Evolutionary conservation across 2,797 vertebrate genomes (phyloP).

Genomic region (Pseudomugil gertrudae): DNA sequence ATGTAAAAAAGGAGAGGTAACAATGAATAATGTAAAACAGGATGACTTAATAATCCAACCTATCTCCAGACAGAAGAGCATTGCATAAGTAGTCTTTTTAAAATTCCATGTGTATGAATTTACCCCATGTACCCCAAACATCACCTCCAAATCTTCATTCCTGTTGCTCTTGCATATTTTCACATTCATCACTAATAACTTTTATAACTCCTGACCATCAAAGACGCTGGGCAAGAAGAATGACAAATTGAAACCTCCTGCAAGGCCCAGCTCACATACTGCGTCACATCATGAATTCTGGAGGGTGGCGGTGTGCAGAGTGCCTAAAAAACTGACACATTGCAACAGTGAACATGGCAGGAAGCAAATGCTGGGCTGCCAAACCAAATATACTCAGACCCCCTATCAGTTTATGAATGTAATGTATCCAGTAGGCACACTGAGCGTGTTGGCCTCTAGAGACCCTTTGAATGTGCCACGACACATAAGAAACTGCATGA

Average conservation of each 20-base stretch:
- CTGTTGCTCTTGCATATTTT: constrained; percentile 15
- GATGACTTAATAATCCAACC: constrained; percentile 21
- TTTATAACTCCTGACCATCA: constrained; percentile 44
- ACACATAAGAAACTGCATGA: constrained; percentile 38
- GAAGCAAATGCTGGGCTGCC: constrained; percentile 57
- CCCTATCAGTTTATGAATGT: constrained; percentile 63
- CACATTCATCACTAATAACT: constrained; percentile 43
- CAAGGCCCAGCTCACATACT: constrained; percentile 34
- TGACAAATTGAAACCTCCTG: constrained; percentile 15
- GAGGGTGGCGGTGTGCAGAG: constrained; percentile 35
- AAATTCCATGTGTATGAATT: constrained; percentile 5
- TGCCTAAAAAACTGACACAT: constrained; percentile 60
- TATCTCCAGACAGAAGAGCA: constrained; percentile 37
- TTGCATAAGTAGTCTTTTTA: constrained; percentile 29
- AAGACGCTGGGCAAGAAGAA: constrained; percentile 50
- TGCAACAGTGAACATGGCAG: constrained; percentile 67
- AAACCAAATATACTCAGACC: constrained; percentile 61
- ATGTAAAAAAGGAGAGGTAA: constrained; percentile 21
- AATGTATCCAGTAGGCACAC: constrained; percentile 61
- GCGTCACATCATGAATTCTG: constrained; percentile 29
- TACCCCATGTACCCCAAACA: constrained; percentile 22
- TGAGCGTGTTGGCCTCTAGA: constrained; percentile 49
- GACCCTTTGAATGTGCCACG: constrained; percentile 40
- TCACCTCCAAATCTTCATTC: constrained; percentile 27
- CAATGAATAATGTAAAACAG: constrained; percentile 16